These are phyloP conservation scores for Pandemis corylana DNA, from an alignment of 2,888 invertebrate species.

Conservation along the genomic window DNA sequence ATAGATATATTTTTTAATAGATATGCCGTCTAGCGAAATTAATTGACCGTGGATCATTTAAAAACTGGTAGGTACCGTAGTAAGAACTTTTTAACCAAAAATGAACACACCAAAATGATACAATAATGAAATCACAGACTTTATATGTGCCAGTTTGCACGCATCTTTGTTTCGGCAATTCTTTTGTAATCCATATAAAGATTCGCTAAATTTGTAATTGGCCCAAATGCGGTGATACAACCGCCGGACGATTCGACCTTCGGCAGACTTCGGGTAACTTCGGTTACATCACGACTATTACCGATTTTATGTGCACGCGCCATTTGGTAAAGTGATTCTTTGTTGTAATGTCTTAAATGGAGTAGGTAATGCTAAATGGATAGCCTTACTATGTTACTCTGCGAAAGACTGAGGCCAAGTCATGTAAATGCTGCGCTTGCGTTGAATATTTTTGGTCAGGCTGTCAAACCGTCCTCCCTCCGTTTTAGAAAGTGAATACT, in stretches of 20 bases:
- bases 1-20: too few relatives aligned
- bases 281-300: slow-evolving; percentile 16
- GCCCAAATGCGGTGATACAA: slow-evolving; percentile 47
- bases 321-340: slow-evolving; percentile 1
- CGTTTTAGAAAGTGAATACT: too few relatives aligned
- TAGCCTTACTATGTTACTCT: too few relatives aligned
- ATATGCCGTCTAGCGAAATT: too few relatives aligned
- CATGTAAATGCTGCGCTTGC: too few relatives aligned
- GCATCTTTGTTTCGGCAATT: slow-evolving; percentile 10
- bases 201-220: slow-evolving; percentile 31
- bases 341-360: not conserved
- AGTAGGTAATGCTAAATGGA: not conserved
- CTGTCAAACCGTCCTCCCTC: too few relatives aligned
- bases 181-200: slow-evolving; percentile 6
- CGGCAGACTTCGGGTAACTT: not conserved
- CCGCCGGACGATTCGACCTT: slow-evolving; percentile 47
- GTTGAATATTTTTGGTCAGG: too few relatives aligned
- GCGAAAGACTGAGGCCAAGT: too few relatives aligned
- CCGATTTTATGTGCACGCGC: slow-evolving; percentile 8
- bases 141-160: slow-evolving; percentile 2
- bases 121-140: not conserved
- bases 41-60: too few relatives aligned
- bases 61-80: too few relatives aligned
- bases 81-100: not conserved
- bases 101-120: not conserved